Evolutionary conservation across 2,888 invertebrate genomes (phyloP).

Genomic region (Drosophila macrospina): DNA sequence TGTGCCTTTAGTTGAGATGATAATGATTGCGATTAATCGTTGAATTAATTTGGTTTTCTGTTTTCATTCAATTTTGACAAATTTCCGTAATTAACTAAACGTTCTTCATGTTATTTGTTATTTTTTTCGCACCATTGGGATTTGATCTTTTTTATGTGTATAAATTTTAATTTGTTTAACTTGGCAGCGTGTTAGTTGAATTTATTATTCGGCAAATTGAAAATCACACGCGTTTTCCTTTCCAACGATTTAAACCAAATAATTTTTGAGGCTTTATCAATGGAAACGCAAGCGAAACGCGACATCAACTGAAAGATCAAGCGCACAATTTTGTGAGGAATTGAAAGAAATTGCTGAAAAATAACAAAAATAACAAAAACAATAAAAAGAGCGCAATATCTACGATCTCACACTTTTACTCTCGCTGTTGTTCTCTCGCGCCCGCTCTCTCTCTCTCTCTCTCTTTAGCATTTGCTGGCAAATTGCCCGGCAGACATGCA

Average conservation of each 20-base stretch:
- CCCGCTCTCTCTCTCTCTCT: no score
- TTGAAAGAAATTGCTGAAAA: conserved; percentile 37
- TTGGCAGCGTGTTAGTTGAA: conserved; percentile 20
- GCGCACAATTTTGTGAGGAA: conserved; percentile 46
- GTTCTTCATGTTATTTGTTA: conserved; percentile 7
- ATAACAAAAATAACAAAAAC: conserved; percentile 3
- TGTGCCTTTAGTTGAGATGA: conserved; percentile 28
- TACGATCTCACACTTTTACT: conserved; percentile 3
- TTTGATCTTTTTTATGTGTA: conserved; percentile 4
- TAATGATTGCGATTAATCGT: conserved; percentile 31
- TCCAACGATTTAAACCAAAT: conserved; percentile 5
- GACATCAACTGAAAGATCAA: conserved; percentile 72
- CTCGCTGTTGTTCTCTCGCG: conserved; percentile 13
- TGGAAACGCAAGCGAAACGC: conserved; percentile 62
- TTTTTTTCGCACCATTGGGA: conserved; percentile 8
- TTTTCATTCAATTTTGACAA: conserved; percentile 23
- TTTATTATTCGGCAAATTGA: conserved; percentile 33
- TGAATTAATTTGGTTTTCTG: conserved; percentile 14
- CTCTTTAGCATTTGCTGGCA: conserved; percentile 49
- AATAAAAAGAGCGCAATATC: conserved; percentile 14
- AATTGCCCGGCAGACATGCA: conserved; percentile 68
- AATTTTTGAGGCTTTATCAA: conserved; percentile 62
- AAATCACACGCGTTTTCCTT: conserved; percentile 32
- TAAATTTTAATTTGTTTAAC: conserved; percentile 11
- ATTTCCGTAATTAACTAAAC: conserved; percentile 17